A percentile compares a stretch with the other conserved stretches of the same genome.
Evolutionary conservation across 1,140 invertebrate genomes (phyloP).

Genomic region (Drosophila ohnishii): DNA sequence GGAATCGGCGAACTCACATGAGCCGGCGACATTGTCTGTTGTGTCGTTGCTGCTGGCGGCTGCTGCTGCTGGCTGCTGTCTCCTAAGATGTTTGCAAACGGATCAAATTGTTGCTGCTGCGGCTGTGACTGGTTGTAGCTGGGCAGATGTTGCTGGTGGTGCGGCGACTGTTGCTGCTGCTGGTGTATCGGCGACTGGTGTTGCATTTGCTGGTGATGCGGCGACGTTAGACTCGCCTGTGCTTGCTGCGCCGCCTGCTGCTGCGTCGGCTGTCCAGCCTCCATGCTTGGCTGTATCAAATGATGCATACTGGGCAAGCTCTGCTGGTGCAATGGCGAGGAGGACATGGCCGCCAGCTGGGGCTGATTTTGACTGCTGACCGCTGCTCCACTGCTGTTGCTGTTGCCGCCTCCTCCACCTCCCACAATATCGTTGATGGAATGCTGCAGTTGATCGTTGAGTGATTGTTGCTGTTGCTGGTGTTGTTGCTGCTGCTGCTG

Average conservation of each 20-base stretch:
- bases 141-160: slow-evolving; percentile 60
- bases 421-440: slow-evolving; percentile 82
- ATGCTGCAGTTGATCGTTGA: slow-evolving; percentile 80
- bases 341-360: slow-evolving; percentile 54
- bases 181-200: slow-evolving; percentile 70
- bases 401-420: slow-evolving; percentile 57
- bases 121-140: slow-evolving; percentile 71
- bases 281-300: slow-evolving; percentile 56
- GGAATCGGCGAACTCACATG: slow-evolving; percentile 75
- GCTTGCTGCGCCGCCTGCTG: slow-evolving; percentile 36
- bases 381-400: slow-evolving; percentile 47
- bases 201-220: slow-evolving; percentile 73
- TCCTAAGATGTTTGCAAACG: slow-evolving; percentile 62
- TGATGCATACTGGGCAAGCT: slow-evolving; percentile 71
- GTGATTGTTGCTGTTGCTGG: slow-evolving; percentile 72
- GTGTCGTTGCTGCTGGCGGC: slow-evolving; percentile 17
- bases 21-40: slow-evolving; percentile 66
- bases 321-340: slow-evolving; percentile 67
- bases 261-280: slow-evolving; percentile 38
- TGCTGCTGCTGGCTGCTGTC: slow-evolving; percentile 19
- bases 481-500: slow-evolving; percentile 70
- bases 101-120: slow-evolving; percentile 72
- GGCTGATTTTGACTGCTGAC: slow-evolving; percentile 22
- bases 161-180: slow-evolving; percentile 61
- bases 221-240: slow-evolving; percentile 48